Evolutionary conservation across 2,888 invertebrate genomes (phyloP).

Genomic region (Eupithecia inturbata): DNA sequence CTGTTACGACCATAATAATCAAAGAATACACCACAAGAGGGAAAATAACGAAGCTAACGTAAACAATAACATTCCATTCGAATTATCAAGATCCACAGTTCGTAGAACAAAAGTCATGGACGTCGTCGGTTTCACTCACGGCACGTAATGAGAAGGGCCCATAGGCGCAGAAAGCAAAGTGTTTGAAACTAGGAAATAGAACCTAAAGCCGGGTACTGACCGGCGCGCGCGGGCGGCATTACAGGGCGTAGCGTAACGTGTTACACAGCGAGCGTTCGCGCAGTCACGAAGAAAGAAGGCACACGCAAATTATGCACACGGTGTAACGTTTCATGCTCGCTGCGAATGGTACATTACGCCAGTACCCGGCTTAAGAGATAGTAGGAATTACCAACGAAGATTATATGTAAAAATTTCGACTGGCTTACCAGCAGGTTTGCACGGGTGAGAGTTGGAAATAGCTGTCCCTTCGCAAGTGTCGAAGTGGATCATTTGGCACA

Average conservation of each 20-base stretch:
- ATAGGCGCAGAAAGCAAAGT: background rate
- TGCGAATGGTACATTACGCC: too few species aligned
- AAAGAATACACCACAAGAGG: slow-evolving; percentile 2
- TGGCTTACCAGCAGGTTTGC: background rate
- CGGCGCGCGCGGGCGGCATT: too few species aligned
- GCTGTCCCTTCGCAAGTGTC: slow-evolving; percentile 58
- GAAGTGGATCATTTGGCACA: slow-evolving; percentile 66
- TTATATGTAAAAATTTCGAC: background rate
- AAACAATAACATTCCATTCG: slow-evolving; percentile 26
- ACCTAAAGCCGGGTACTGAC: too few species aligned
- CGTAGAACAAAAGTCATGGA: slow-evolving; percentile 23
- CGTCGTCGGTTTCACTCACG: slow-evolving; percentile 19
- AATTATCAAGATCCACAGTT: slow-evolving; percentile 28
- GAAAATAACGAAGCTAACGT: slow-evolving; percentile 16
- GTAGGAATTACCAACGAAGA: background rate
- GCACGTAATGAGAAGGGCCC: slow-evolving; percentile 4
- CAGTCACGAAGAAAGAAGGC: too few species aligned
- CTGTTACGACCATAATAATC: slow-evolving; percentile 4
- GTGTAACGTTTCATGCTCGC: too few species aligned
- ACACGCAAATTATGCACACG: too few species aligned
- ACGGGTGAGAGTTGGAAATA: slow-evolving; percentile 59
- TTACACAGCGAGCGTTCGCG: too few species aligned
- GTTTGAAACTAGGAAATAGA: background rate
- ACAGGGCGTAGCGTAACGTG: too few species aligned
- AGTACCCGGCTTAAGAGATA: background rate